Evolutionary conservation across 1,140 invertebrate genomes (phyloP).

Genomic region (Coelopa frigida): DNA sequence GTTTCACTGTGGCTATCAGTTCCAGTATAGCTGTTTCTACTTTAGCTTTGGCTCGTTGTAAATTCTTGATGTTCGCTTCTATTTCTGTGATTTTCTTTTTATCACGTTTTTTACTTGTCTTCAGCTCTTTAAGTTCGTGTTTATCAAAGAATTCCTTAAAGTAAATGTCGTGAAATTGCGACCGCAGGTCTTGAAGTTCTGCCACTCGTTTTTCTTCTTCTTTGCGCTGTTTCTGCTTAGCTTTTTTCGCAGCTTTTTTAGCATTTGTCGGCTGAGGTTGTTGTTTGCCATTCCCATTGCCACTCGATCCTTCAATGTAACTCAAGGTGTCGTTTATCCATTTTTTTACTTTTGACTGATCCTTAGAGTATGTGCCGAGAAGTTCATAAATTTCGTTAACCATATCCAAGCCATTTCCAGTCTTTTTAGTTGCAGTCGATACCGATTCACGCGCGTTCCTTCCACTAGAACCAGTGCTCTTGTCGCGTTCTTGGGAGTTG

Average conservation of each 20-base stretch:
- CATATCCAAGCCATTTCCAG: constrained; percentile 29
- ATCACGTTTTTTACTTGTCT: constrained; percentile 36
- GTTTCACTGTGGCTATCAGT: constrained; percentile 40
- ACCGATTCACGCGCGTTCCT: no score
- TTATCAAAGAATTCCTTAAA: constrained; percentile 42
- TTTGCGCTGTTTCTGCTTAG: constrained; percentile 40
- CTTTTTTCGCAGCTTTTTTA: constrained; percentile 43
- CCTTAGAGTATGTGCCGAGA: constrained; percentile 32
- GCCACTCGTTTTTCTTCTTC: constrained; percentile 40
- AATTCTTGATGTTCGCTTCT: constrained; percentile 39
- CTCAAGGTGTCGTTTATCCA: constrained; percentile 41
- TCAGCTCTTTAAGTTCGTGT: constrained; percentile 32
- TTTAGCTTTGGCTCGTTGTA: constrained; percentile 38
- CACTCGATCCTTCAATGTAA: constrained; percentile 32
- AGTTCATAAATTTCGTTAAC: constrained; percentile 39
- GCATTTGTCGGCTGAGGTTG: constrained; percentile 36
- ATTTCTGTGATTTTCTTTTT: constrained; percentile 42
- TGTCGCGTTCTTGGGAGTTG: no score
- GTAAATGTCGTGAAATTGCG: constrained; percentile 41
- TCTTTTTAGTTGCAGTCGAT: constrained; percentile 7
- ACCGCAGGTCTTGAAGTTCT: constrained; percentile 36
- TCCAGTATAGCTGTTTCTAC: constrained; percentile 38
- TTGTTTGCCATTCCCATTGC: constrained; percentile 18
- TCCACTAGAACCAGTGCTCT: no score
- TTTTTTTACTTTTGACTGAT: constrained; percentile 20